Evolutionary conservation across 1,140 invertebrate species (phyloP).

Genomic region (Halesus radiatus): DNA sequence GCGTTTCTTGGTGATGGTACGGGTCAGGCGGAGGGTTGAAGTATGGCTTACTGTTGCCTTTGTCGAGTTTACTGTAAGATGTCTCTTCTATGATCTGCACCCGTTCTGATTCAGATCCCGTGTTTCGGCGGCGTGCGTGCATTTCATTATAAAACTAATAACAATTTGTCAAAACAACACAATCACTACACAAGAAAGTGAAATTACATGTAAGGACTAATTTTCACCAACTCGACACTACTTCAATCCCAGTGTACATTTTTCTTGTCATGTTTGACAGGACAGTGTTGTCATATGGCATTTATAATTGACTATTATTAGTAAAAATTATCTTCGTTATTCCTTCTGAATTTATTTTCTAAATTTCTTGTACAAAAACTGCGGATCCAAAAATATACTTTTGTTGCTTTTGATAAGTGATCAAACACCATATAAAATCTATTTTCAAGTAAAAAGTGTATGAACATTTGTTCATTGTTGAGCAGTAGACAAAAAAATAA

Average conservation of each 20-base stretch:
- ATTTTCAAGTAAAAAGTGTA: no score
- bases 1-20: slow-evolving; percentile 20
- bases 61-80: slow-evolving; percentile 67
- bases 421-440: no score
- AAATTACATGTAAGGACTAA: neutral
- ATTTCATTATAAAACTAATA: slow-evolving; percentile 64
- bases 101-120: slow-evolving; percentile 65
- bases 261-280: slow-evolving; percentile 32
- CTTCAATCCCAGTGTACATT: slow-evolving; percentile 21
- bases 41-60: slow-evolving; percentile 62
- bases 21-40: slow-evolving; percentile 38
- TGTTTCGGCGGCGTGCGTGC: slow-evolving; percentile 68
- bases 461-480: no score
- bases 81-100: slow-evolving; percentile 61
- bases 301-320: neutral
- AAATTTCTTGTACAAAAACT: no score
- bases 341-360: no score
- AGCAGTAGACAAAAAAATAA: no score
- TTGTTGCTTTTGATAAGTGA: no score
- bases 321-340: no score
- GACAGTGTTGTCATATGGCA: neutral
- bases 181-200: slow-evolving; percentile 8
- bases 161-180: slow-evolving; percentile 8
- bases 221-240: slow-evolving; percentile 31
- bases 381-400: no score